Conservation (phyloP, 2,888 invertebrate genomes). For the Acleris literana region DNA sequence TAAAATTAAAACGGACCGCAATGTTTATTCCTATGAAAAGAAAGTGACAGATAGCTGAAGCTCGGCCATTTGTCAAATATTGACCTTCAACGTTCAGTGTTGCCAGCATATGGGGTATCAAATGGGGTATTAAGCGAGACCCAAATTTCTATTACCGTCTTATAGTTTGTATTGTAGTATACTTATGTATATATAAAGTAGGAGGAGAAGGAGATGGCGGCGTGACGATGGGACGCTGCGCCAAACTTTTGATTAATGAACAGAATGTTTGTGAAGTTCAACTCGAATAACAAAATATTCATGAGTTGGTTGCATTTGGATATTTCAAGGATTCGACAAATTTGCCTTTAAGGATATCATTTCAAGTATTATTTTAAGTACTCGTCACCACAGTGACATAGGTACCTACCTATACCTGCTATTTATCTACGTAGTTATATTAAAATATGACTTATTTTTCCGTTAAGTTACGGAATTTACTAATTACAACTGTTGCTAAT, state of each 20-base stretch:
- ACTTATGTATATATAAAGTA: constrained; percentile 55
- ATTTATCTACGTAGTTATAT: no score
- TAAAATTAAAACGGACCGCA: constrained; percentile 44
- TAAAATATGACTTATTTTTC: no score
- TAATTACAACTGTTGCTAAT: no score
- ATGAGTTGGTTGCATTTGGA: constrained; percentile 61
- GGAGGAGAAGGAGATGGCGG: constrained; percentile 46
- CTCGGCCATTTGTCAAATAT: constrained; percentile 74
- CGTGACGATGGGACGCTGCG: constrained; percentile 68
- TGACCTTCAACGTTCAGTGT: constrained; percentile 60
- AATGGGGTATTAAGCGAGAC: constrained; percentile 61
- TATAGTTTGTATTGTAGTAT: constrained; percentile 41
- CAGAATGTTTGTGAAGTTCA: constrained; percentile 77
- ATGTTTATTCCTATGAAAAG: constrained; percentile 60
- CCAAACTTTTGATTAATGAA: constrained; percentile 84
- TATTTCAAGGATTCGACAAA: not conserved
- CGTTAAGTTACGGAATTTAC: no score
- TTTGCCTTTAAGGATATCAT: not conserved
- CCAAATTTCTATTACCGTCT: constrained; percentile 49
- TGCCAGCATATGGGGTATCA: constrained; percentile 59
- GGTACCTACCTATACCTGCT: no score
- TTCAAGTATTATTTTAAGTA: no score
- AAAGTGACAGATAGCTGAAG: constrained; percentile 59
- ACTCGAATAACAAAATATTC: constrained; percentile 74
- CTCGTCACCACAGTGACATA: no score